Conservation (phyloP, 2,113 vertebrate genomes). For the Camelus bactrianus region DNA sequence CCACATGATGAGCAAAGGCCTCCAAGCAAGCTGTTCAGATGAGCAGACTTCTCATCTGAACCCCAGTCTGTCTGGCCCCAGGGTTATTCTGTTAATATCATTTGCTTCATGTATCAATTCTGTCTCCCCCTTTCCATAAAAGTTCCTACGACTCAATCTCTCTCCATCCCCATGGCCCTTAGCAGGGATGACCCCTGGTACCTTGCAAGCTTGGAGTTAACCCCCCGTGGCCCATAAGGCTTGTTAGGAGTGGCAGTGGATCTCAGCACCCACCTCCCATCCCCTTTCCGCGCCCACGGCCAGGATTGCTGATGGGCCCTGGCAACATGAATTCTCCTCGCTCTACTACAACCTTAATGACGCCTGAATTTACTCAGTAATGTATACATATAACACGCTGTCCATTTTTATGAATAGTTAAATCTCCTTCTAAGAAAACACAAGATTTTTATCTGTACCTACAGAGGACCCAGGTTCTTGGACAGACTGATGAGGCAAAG, state of each 20-base stretch:
- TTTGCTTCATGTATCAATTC: background rate
- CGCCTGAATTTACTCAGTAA: background rate
- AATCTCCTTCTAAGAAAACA: constrained; percentile 16
- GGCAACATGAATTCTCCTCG: background rate
- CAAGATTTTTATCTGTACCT: constrained; percentile 23
- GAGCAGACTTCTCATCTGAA: background rate
- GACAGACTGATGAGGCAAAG: background rate
- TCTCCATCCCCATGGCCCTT: background rate
- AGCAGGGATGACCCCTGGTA: background rate
- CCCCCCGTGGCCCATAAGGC: too few species aligned
- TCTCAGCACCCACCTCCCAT: background rate
- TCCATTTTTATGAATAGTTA: constrained; percentile 38
- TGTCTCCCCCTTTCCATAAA: background rate
- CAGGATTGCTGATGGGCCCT: background rate
- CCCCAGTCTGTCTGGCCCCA: background rate
- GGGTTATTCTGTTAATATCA: background rate
- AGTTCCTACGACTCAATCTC: background rate
- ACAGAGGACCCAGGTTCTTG: background rate
- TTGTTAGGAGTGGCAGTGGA: background rate
- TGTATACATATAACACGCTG: background rate
- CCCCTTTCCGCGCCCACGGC: accelerated
- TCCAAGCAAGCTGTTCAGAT: background rate
- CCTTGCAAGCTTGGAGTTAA: too few species aligned
- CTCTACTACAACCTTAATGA: background rate
- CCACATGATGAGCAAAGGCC: background rate